Base-by-base conservation (phyloP, 1,140 invertebrate genomes). In the Lordiphosa mommai region DNA sequence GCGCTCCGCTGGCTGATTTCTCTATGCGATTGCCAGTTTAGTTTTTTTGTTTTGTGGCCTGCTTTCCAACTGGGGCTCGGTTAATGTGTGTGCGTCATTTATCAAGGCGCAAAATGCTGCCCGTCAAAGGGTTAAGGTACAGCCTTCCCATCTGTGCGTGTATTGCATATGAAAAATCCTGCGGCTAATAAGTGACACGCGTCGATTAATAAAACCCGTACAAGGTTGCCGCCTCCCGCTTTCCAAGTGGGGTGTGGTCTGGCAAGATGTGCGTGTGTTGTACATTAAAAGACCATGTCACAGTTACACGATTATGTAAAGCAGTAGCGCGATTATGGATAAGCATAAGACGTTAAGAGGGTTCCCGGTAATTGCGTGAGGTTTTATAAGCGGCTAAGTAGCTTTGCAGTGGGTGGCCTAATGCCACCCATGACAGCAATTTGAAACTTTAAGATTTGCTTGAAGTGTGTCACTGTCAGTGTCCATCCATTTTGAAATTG, bases 111-210 rank as follows among this genome's bases (percentile, higher is more conserved):
- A 71, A 69, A 79, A 80, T 51, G 50, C 60, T 71, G 70, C 64
- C 58, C 46, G 53, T 69, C 56, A 84, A 82, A 84, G 76, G 77
- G 76, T 82, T 76, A 70, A 72, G 64, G 32, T 49, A 63, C 30
- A 30, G 23, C 23, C 23, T 27, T 23, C 47, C 60, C 60, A 47
- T 51, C 9, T 61, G 66, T 72, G 70, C 65, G 66, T 80, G 74
- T 57, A 37, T 43, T 40, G 71, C 66, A 72, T 71, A 68, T 72
- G 59, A 72, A 76, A 80, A 82, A 74, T 82, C 76, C 76, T 76
- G 66, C 76, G 76, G 77, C 76, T 82, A 82, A 82, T 82, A 71
- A 76, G 71, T 72, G 76, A 82, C 77, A 82, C 63, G 71, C 76
- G 77, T 82, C 76, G 61, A 82, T 82, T 82, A 82, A 76, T 72